Percentiles rank a stretch among this genome's conserved stretches.
Evolutionary conservation across 92 coral and sea anemone genomes (phyloP).

Genomic region (Parazoanthus swiftii): DNA sequence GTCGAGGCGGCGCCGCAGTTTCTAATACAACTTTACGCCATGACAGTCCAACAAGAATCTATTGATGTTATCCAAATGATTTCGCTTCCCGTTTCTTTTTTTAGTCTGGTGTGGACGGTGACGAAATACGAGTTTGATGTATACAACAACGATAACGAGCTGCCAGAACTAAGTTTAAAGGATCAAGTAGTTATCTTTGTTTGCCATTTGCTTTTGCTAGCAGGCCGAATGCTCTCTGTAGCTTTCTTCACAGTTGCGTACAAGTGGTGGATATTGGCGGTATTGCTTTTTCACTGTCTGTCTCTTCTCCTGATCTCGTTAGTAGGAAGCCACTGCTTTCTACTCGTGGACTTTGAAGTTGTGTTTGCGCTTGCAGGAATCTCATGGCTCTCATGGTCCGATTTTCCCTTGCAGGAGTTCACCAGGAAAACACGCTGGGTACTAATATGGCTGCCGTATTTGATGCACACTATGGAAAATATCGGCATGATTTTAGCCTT

Average conservation of each 20-base stretch:
- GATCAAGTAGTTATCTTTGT: slow-evolving; percentile 24
- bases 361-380: slow-evolving; percentile 36
- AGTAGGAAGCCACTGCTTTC: slow-evolving; percentile 15
- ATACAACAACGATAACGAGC: slow-evolving; percentile 12
- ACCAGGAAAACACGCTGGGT: slow-evolving; percentile 33
- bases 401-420: slow-evolving; percentile 40
- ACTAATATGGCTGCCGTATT: slow-evolving; percentile 37
- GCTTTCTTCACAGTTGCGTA: slow-evolving; percentile 51
- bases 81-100: slow-evolving; percentile 47
- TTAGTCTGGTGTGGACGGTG: slow-evolving; percentile 51
- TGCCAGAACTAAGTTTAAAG: slow-evolving; percentile 9
- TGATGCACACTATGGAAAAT: slow-evolving; percentile 43
- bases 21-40: slow-evolving; percentile 53
- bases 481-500: slow-evolving; percentile 43
- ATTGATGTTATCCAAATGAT: slow-evolving; percentile 47
- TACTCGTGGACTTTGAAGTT: slow-evolving; percentile 19
- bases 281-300: slow-evolving; percentile 41
- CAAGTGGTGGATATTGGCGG: slow-evolving; percentile 54
- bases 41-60: slow-evolving; percentile 33
- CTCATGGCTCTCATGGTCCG: slow-evolving; percentile 52
- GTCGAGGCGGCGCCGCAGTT: slow-evolving; percentile 53
- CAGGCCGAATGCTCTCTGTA: slow-evolving; percentile 54
- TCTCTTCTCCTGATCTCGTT: neutral
- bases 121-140: slow-evolving; percentile 42
- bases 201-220: slow-evolving; percentile 41